Base-by-base conservation (phyloP, 1,140 invertebrate genomes). In the Drosophila quadrilineata region DNA sequence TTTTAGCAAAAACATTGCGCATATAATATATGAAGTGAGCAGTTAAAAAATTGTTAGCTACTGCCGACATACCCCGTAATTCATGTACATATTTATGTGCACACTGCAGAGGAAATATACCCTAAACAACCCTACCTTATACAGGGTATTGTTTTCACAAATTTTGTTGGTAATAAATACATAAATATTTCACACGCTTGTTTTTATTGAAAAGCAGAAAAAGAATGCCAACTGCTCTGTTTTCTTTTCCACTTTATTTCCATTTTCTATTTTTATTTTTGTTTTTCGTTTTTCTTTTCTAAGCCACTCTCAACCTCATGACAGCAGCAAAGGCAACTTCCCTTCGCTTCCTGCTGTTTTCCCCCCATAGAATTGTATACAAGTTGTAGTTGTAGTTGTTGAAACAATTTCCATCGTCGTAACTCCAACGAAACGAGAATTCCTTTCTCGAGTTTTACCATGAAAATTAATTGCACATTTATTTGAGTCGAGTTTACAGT, bases 391-490 rank as follows among this genome's bases (percentile, higher is more conserved):
- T 75, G 53, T 75, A 72, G 82, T 69, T 75, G 71, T 72, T 67
- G 53, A 68, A 80, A 76, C 68, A 80, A 69, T 71, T 75, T 63
- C 26, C 57, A 54, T 16, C 40, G 31, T n/a, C 40, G 31, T n/a
- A 49, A 36, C 38, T 24, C 14, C 40, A n/a, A n/a, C 49, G 54
- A 58, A 57, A 56, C 31, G 56, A 49, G 65, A 84, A 74, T 77
- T 84, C 59, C 59, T 58, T 52, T 56, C 24, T n/a, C 26, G 62
- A 75, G 75, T 71, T 75, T 75, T 59, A 29, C 57, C 76, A 75
- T 82, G 74, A 85, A 84, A 84, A 84, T 84, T 85, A 85, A 84
- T 84, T 85, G 79, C 70, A 74, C 77, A 85, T 84, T 85, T 84
- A 84, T 79, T 85, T 77, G 59, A 76, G 68, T 59, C n/a, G 76